A percentile compares a stretch with the other conserved stretches of the same genome.
phyloP scores from a whole-genome alignment of 1,140 invertebrate species.

The Nasonia giraulti region DNA sequence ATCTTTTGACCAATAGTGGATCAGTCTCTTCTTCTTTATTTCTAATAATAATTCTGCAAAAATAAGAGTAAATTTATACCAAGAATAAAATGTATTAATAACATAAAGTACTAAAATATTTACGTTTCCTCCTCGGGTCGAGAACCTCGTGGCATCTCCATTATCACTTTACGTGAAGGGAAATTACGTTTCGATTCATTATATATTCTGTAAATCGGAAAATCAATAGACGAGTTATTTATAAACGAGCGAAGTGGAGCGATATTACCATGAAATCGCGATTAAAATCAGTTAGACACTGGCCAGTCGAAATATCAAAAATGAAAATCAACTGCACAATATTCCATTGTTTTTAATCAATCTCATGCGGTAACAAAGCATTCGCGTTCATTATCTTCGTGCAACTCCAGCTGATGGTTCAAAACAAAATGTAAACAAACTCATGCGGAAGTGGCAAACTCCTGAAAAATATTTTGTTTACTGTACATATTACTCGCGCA shows the following conservation, averaged over 20 bases:
- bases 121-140: background rate
- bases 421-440: background rate
- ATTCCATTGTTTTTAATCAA: too few relatives aligned
- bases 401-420: background rate
- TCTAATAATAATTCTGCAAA: background rate
- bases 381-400: too few relatives aligned
- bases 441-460: too few relatives aligned
- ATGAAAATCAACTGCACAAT: background rate
- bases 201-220: slow-evolving; percentile 9
- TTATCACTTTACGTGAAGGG: background rate
- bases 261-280: background rate
- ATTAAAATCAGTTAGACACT: too few relatives aligned
- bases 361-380: too few relatives aligned
- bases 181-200: background rate
- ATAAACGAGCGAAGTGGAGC: slow-evolving; percentile 16
- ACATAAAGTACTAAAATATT: background rate
- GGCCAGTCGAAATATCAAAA: background rate
- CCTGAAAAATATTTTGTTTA: background rate
- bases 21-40: background rate
- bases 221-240: slow-evolving; percentile 41
- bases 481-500: background rate
- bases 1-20: background rate
- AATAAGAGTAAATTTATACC: too few relatives aligned
- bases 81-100: background rate
- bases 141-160: background rate